phyloP scores from a whole-genome alignment of 2,797 vertebrate species.

The Cynodonichthys magdalenae region DNA sequence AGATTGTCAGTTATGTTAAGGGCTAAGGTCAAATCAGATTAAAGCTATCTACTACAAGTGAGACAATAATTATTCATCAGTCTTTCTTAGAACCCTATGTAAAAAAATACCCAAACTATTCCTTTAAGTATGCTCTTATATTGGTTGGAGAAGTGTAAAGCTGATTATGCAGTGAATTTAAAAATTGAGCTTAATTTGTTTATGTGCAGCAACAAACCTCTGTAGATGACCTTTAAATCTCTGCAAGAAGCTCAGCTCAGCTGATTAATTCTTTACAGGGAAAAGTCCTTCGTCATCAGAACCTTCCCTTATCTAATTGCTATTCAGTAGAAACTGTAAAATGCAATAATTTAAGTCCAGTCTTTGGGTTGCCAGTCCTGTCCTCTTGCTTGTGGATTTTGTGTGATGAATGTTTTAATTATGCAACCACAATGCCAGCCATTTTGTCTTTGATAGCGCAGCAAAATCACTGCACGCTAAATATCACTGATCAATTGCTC shows the following conservation, averaged over 20 bases:
- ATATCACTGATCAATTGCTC: slow-evolving; percentile 68
- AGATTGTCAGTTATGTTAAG: too few species aligned
- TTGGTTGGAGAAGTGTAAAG: slow-evolving; percentile 12
- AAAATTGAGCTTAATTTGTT: slow-evolving; percentile 36
- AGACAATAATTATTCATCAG: too few species aligned
- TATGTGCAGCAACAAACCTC: slow-evolving; percentile 40
- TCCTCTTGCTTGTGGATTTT: slow-evolving; percentile 38
- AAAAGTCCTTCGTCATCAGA: slow-evolving; percentile 53
- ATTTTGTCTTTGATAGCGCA: slow-evolving; percentile 58
- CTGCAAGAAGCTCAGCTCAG: slow-evolving; percentile 30
- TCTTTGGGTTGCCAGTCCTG: slow-evolving; percentile 35
- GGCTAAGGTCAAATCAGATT: too few species aligned
- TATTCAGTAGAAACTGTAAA: slow-evolving; percentile 46
- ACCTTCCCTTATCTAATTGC: slow-evolving; percentile 49
- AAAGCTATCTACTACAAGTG: too few species aligned
- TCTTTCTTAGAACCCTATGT: too few species aligned
- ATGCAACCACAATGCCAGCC: slow-evolving; percentile 61
- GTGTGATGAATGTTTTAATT: slow-evolving; percentile 79
- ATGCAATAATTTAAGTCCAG: slow-evolving; percentile 47
- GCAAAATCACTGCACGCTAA: slow-evolving; percentile 60
- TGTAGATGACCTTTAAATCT: slow-evolving; percentile 50
- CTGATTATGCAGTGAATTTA: slow-evolving; percentile 21
- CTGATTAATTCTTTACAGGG: slow-evolving; percentile 47
- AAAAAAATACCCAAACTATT: background rate
- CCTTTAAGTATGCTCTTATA: slow-evolving; percentile 9